Evolutionary conservation across 2,113 vertebrate species (phyloP).

Genomic region (Oncorhynchus nerka): DNA sequence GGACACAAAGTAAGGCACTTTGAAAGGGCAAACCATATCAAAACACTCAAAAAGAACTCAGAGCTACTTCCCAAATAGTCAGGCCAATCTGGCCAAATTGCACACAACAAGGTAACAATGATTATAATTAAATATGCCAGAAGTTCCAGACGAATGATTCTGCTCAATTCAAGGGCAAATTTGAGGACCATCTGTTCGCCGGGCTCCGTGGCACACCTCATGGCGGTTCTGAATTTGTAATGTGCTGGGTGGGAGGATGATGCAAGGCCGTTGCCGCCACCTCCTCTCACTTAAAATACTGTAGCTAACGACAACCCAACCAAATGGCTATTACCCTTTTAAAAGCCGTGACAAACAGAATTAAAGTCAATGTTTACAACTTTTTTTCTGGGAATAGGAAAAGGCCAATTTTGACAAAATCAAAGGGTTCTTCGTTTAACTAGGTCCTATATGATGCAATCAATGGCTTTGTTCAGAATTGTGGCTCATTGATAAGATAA

Average conservation of each 20-base stretch:
- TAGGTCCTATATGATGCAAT: no score
- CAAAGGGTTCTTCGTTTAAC: no score
- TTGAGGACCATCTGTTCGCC: conserved; percentile 64
- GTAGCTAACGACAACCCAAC: neutral
- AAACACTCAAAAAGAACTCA: neutral
- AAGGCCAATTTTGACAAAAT: no score
- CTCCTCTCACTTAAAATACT: no score
- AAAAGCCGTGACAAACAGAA: neutral
- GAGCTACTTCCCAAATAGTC: conserved; percentile 1
- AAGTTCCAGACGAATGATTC: conserved; percentile 20
- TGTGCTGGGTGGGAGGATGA: neutral
- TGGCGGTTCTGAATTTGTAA: conserved; percentile 54
- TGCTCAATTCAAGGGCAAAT: conserved; percentile 58
- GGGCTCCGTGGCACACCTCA: conserved; percentile 24
- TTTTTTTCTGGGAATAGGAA: no score
- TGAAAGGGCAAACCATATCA: no score
- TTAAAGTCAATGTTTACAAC: no score
- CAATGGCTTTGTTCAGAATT: no score
- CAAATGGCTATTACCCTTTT: neutral
- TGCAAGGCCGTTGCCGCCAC: neutral
- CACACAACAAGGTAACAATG: conserved; percentile 24
- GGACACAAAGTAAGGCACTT: no score
- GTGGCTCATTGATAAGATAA: no score
- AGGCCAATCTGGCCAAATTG: conserved; percentile 1
- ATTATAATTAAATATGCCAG: conserved; percentile 31